phyloP scores from a whole-genome alignment of 2,113 vertebrate species.

The Cryptotis parvus region DNA sequence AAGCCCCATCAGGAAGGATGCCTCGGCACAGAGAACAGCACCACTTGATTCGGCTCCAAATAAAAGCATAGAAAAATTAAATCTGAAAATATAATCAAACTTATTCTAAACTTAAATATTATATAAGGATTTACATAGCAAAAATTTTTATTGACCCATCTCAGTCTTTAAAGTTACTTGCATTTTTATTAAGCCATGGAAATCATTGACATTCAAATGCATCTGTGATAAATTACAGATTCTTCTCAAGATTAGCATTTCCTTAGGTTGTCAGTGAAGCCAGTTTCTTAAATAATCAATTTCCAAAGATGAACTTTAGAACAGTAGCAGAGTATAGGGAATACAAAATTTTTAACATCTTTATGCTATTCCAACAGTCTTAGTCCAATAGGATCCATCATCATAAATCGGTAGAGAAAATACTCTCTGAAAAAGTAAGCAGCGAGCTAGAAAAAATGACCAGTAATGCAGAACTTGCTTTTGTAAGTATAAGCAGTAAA shows the following conservation, averaged over 20 bases:
- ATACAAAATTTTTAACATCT: not conserved
- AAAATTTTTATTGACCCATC: too few relatives aligned
- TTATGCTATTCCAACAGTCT: not conserved
- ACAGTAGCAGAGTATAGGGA: not conserved
- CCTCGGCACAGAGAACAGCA: too few relatives aligned
- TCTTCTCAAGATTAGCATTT: not conserved
- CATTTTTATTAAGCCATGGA: not conserved
- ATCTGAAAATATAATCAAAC: too few relatives aligned
- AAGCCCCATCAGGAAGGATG: too few relatives aligned
- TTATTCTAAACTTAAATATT: too few relatives aligned
- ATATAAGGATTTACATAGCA: too few relatives aligned
- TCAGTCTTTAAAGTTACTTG: not conserved
- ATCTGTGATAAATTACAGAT: not conserved
- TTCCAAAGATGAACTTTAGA: not conserved
- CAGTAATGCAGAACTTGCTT: not conserved
- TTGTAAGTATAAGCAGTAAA: not conserved
- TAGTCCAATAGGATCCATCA: not conserved
- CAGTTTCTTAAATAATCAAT: not conserved
- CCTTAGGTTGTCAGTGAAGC: slow-evolving; percentile 1
- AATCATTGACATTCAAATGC: not conserved
- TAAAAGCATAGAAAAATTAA: too few relatives aligned
- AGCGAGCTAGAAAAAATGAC: not conserved
- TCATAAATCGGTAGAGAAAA: not conserved
- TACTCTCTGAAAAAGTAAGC: not conserved
- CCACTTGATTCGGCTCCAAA: too few relatives aligned